Evolutionary conservation across 2,888 invertebrate genomes (phyloP), one percentile per base, ranked within the genome.

Genomic region (Fragum sueziense): DNA sequence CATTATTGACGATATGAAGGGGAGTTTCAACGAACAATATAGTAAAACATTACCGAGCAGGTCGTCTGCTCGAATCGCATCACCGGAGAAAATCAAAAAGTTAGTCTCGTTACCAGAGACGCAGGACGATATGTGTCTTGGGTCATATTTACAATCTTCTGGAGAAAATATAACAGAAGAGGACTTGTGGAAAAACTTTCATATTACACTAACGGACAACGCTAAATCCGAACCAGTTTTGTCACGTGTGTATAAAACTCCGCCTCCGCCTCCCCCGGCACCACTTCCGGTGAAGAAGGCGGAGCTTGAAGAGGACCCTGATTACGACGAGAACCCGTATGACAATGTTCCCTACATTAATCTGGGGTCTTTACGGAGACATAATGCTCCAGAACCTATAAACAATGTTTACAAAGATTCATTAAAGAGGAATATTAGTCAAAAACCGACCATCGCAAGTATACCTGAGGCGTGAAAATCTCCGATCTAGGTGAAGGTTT

Each of bases 81-180:
- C 82, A 9, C 79, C 82, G 0, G 79, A 79, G 25, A 82, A 82
- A 54, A 73, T 75, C 14, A 79, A 82, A 61, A 79, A 73, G 70
- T 14, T 41, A 25, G 62, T 80, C 7, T 72, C 74, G 9, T 27
- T 71, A 25, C 67, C 54, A 4, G 57, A 57, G 29, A 69, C 82
- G 0, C 74, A 80, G 67, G 84, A 84, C 54, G 84, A 84, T 57
- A 80, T 81, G 74, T 82, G 74, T 33, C 62, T 83, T 22, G 70
- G 80, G 17, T 67, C 81, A 6, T 79, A 79, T 25, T 25, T 54
- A 20, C 74, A 76, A 51, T 76, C 80, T 6, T 78, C 85, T 22
- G 85, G 80, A 75, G 82, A 79, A 69, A 85, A 86, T 80, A 82
- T 87, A 9, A 86, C 84, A 22, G 87, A 87, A 67, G 85, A 87